Conservation (phyloP, 2,113 vertebrate species). For the Mustelus asterias region DNA sequence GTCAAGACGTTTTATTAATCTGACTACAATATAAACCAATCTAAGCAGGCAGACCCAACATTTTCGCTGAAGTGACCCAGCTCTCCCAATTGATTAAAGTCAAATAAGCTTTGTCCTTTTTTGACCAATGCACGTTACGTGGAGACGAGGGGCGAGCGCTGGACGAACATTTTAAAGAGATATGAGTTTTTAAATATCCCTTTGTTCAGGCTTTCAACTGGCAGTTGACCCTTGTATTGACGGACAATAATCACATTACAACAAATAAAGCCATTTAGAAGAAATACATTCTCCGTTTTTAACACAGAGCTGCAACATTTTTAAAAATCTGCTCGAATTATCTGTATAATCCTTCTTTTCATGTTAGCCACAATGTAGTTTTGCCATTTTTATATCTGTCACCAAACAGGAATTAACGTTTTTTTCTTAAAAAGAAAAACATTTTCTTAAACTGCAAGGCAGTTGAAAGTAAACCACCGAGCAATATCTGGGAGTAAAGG, state of each 20-base stretch:
- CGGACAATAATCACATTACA: constrained; percentile 1
- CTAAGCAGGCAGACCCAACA: background rate
- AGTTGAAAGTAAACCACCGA: background rate
- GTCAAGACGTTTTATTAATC: constrained; percentile 32
- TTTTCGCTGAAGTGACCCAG: constrained; percentile 3
- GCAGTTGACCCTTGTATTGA: constrained; percentile 14
- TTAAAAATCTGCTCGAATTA: background rate
- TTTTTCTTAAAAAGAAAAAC: background rate
- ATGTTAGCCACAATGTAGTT: background rate
- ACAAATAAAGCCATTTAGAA: background rate
- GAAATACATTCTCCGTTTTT: background rate
- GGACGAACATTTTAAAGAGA: background rate
- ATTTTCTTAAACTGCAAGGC: too few species aligned
- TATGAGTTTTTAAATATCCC: background rate
- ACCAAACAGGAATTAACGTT: background rate
- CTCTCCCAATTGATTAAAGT: background rate
- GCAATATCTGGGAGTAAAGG: background rate
- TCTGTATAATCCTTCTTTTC: background rate
- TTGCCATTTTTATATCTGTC: background rate
- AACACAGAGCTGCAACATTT: background rate
- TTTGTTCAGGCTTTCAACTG: constrained; percentile 7
- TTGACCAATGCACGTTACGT: background rate
- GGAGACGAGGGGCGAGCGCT: background rate
- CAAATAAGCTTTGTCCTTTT: background rate
- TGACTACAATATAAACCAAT: background rate